Base-by-base conservation (phyloP, 2,113 vertebrate species). In the Oplegnathus fasciatus region DNA sequence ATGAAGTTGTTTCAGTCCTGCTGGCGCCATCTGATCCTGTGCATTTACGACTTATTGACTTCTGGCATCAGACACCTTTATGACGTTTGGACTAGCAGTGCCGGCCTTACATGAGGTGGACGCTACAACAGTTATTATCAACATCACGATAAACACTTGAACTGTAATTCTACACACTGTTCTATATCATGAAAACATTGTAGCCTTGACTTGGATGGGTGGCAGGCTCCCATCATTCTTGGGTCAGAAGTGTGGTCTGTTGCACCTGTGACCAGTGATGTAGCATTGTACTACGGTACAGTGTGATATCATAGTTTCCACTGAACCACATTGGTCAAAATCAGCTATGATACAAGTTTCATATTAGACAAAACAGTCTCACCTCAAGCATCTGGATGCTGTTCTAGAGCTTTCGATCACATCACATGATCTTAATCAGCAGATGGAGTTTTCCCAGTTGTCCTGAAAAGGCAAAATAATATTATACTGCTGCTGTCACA, bases 381-480 rank as follows among this genome's bases (percentile, higher is more conserved):
- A 34, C 22, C 32, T 18, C 22, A 55, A 37, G 8, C 34, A 28
- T 42, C 20, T 44, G n/a, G n/a, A 7, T 20, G 26, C 26, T 57
- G 9, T 34, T 64, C 28, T 20, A 22, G 11, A 42, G 67, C 67
- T 64, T 62, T 72, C 6, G 2, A 4, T 32, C 78, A 44, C 5
- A 9, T 42, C n/a, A 40, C 46, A 18, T 44, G 61, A 40, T 54
- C 48, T 65, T 71, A n/a, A 52, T 52, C 34, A 58, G 46, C 32
- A 67, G 10, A 37, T n/a, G 17, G 9, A 30, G 44, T 64, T 32
- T 6, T 10, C 26, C 37, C 22, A 50, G 40, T 54, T 28, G 50
- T 58, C 44, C 22, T 28, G 65, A 80, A 64, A 57, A 55, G 15
- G 32, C 28, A 22, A 74, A 68, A 62, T n/a, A 30, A 34, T 30